A percentile compares a stretch with the other conserved stretches of the same genome.
Evolutionary conservation across 35 echinoderm and acorn worm species (phyloP).

Genomic region (Apostichopus japonicus): DNA sequence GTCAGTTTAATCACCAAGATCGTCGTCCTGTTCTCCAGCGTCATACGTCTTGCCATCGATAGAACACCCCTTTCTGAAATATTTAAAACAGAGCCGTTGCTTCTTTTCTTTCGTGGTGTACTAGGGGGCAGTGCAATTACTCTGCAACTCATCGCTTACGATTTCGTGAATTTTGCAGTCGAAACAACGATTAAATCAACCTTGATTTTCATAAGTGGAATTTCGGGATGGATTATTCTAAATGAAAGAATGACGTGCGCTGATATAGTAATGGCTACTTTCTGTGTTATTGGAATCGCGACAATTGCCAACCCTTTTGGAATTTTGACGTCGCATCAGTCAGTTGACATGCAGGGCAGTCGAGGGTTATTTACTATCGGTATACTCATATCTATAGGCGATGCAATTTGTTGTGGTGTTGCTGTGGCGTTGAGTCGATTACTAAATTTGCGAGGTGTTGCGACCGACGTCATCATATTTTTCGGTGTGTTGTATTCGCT

Average conservation of each 20-base stretch:
- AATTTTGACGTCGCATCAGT: background rate
- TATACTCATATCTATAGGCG: background rate
- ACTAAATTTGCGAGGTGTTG: background rate
- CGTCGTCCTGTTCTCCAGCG: background rate
- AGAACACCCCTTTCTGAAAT: background rate
- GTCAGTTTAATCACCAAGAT: slow-evolving; percentile 12
- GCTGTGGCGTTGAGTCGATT: slow-evolving; percentile 19
- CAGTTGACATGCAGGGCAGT: too few species aligned
- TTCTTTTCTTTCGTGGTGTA: background rate
- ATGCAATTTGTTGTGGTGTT: background rate
- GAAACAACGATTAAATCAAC: slow-evolving; percentile 42
- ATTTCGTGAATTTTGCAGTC: slow-evolving; percentile 14
- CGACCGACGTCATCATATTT: slow-evolving; percentile 18
- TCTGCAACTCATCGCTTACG: slow-evolving; percentile 29
- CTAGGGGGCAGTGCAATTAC: slow-evolving; percentile 13
- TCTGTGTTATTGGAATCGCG: slow-evolving; percentile 2
- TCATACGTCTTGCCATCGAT: background rate
- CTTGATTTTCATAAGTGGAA: slow-evolving; percentile 24
- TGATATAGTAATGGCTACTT: slow-evolving; percentile 7
- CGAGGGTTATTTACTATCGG: background rate
- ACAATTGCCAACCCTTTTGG: slow-evolving; percentile 26
- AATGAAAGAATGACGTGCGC: slow-evolving; percentile 1
- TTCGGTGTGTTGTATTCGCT: slow-evolving; percentile 30
- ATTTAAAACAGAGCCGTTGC: background rate
- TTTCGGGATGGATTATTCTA: slow-evolving; percentile 29